Conservation (phyloP, 2,888 invertebrate genomes). For the Ennomos quercinarius region DNA sequence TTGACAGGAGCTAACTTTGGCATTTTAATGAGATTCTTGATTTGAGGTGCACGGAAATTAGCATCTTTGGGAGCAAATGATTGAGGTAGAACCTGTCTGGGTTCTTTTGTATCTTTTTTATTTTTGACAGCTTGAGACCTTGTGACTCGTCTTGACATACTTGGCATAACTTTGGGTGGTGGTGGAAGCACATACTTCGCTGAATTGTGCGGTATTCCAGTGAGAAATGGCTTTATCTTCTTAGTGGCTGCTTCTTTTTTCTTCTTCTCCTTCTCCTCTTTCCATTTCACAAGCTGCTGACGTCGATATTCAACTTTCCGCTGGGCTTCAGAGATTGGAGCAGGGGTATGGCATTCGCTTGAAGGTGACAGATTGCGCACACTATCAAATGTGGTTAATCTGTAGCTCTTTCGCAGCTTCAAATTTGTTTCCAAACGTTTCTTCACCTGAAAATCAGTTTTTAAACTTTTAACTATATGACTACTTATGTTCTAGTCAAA, state of each 20-base stretch:
- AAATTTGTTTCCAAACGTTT: constrained; percentile 61
- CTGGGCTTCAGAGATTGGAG: constrained; percentile 44
- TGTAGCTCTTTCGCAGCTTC: constrained; percentile 60
- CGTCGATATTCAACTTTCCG: constrained; percentile 61
- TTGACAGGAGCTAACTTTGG: constrained; percentile 50
- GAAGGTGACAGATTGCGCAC: constrained; percentile 56
- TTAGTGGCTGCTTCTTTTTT: constrained; percentile 60
- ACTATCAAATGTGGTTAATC: constrained; percentile 64
- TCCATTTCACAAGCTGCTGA: constrained; percentile 74
- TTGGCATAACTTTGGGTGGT: constrained; percentile 55
- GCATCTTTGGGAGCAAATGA: constrained; percentile 85
- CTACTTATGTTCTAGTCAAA: too few relatives aligned
- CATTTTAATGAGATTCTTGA: constrained; percentile 42
- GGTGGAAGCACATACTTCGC: constrained; percentile 67
- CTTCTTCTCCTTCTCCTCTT: constrained; percentile 70
- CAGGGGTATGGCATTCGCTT: constrained; percentile 50
- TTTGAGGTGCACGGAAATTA: constrained; percentile 77
- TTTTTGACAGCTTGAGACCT: constrained; percentile 61
- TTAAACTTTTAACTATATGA: constrained; percentile 1
- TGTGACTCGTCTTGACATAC: constrained; percentile 69
- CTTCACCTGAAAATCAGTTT: constrained; percentile 55
- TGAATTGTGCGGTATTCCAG: constrained; percentile 61
- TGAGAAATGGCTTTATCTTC: constrained; percentile 74
- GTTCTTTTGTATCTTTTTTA: constrained; percentile 32
- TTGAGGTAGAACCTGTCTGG: constrained; percentile 27